phyloP scores from a whole-genome alignment of 2,888 invertebrate species.

The Heteromyza rotundicornis region DNA sequence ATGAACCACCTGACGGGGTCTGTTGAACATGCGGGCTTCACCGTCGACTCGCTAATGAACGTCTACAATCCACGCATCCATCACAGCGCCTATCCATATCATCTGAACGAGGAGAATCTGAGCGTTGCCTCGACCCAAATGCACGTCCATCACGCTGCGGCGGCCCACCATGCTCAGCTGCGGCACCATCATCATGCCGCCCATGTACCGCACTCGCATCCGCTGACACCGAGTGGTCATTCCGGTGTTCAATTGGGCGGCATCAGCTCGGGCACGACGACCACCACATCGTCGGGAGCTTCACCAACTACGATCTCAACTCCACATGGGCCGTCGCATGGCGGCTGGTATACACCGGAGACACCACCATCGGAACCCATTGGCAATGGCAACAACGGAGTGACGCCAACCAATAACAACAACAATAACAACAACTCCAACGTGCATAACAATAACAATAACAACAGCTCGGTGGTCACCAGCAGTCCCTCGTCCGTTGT shows the following conservation, averaged over 20 bases:
- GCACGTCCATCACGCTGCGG: constrained; percentile 57
- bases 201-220: constrained; percentile 40
- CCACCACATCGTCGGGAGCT: constrained; percentile 44
- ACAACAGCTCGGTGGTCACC: constrained; percentile 31
- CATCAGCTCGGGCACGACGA: constrained; percentile 27
- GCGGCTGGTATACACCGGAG: constrained; percentile 63
- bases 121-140: constrained; percentile 55
- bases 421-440: constrained; percentile 24
- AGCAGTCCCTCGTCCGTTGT: constrained; percentile 38
- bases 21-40: constrained; percentile 61
- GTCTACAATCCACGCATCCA: constrained; percentile 63
- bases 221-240: constrained; percentile 44
- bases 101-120: constrained; percentile 61
- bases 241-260: constrained; percentile 39
- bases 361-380: constrained; percentile 61
- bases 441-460: constrained; percentile 36
- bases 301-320: constrained; percentile 56
- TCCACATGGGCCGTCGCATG: constrained; percentile 59
- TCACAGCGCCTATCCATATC: constrained; percentile 61
- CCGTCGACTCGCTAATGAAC: constrained; percentile 63
- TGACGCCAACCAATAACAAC: constrained; percentile 20
- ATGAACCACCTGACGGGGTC: constrained; percentile 61
- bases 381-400: constrained; percentile 34
- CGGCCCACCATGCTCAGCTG: constrained; percentile 53
- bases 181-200: constrained; percentile 49